A percentile compares a stretch with the other conserved stretches of the same genome.
Conservation (phyloP, 2,888 invertebrate species). For the Limnephilus lunatus region DNA sequence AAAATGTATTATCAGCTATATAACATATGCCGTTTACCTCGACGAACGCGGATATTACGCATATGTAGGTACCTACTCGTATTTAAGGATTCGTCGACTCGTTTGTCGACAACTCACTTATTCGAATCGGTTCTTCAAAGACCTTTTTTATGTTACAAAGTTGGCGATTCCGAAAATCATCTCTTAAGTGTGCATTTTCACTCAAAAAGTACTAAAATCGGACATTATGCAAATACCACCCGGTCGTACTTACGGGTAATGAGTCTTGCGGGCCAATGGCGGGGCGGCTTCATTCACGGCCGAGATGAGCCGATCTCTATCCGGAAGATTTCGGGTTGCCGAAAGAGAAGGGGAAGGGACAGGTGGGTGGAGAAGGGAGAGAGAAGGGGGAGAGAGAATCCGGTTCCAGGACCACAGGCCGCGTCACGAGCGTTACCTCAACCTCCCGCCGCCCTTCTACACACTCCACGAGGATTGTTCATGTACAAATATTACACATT, state of each 20-base stretch:
- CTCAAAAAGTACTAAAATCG: conserved; percentile 6
- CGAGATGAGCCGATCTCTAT: conserved; percentile 34
- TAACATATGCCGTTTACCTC: neutral
- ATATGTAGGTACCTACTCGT: neutral
- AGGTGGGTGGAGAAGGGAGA: neutral
- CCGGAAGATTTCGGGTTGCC: conserved; percentile 41
- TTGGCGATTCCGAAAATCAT: neutral
- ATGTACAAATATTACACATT: neutral
- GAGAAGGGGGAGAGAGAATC: neutral
- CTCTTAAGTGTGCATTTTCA: conserved; percentile 6
- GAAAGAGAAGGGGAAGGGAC: conserved; percentile 23
- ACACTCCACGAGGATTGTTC: neutral
- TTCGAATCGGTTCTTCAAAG: neutral
- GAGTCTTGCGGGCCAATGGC: conserved; percentile 8
- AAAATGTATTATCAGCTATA: neutral
- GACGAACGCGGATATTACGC: neutral
- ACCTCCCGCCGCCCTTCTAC: neutral
- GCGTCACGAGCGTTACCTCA: conserved; percentile 24
- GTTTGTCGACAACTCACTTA: neutral
- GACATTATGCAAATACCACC: conserved; percentile 4
- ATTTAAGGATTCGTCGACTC: neutral
- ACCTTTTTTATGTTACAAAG: neutral
- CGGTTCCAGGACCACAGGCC: conserved; percentile 38
- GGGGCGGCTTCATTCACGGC: conserved; percentile 16
- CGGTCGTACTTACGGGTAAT: neutral